A percentile compares a stretch with the other conserved stretches of the same genome.
Evolutionary conservation across 2,888 invertebrate genomes (phyloP).

Genomic region (Yponomeuta sedellus): DNA sequence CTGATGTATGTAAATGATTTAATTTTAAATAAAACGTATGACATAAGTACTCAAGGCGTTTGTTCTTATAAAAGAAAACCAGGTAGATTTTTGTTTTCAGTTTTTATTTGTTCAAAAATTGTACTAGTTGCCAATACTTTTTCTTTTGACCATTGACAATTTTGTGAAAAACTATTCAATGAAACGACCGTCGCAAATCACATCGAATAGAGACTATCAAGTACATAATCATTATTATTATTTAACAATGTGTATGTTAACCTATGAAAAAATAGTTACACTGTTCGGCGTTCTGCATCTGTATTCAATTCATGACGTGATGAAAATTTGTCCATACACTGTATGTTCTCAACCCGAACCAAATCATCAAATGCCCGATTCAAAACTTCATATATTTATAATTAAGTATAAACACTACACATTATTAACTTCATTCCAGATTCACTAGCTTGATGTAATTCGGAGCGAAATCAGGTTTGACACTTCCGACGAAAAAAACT

Average conservation of each 20-base stretch:
- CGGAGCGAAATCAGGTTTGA: too few relatives aligned
- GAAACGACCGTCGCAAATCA: constrained; percentile 28
- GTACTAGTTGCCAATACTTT: constrained; percentile 46
- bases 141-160: constrained; percentile 42
- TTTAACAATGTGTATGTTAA: constrained; percentile 34
- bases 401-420: too few relatives aligned
- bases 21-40: constrained; percentile 42
- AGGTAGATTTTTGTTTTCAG: not conserved
- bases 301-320: not conserved
- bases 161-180: constrained; percentile 50
- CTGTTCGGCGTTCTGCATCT: not conserved
- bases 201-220: constrained; percentile 25
- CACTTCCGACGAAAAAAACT: too few relatives aligned
- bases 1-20: constrained; percentile 32
- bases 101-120: constrained; percentile 60
- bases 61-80: constrained; percentile 3
- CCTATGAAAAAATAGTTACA: constrained; percentile 5
- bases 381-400: constrained; percentile 1
- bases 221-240: constrained; percentile 29
- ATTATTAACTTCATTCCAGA: too few relatives aligned
- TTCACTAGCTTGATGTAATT: too few relatives aligned
- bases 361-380: not conserved
- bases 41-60: constrained; percentile 15
- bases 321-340: not conserved
- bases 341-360: not conserved